Evolutionary conservation across 92 coral and sea anemone species (phyloP).

Genomic region (Scolanthus callimorphus): DNA sequence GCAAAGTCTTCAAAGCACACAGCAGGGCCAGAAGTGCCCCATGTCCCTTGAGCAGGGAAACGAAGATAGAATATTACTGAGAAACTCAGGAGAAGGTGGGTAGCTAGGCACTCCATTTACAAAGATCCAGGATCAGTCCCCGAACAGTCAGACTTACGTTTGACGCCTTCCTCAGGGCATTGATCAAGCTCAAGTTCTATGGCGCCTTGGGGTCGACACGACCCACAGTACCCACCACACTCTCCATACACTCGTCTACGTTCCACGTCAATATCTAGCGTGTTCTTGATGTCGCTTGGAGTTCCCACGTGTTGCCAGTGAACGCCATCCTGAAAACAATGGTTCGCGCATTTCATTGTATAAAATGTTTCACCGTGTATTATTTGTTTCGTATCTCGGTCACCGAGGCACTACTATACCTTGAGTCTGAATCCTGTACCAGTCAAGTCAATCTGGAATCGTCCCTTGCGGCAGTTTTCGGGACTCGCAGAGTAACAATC

Average conservation of each 20-base stretch:
- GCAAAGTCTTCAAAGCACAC: no score
- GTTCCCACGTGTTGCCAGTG: constrained; percentile 80
- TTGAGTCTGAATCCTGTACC: constrained; percentile 80
- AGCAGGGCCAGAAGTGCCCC: no score
- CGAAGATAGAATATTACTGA: no score
- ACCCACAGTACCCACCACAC: constrained; percentile 97
- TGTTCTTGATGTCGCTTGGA: constrained; percentile 69
- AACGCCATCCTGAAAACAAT: constrained; percentile 50
- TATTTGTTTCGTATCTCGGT: no score
- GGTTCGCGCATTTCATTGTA: neutral
- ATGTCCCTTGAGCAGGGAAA: no score
- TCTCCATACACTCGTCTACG: constrained; percentile 65
- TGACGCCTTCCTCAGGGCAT: constrained; percentile 71
- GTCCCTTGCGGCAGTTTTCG: constrained; percentile 85
- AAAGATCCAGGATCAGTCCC: no score
- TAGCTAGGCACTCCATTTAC: no score
- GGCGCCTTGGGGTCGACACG: constrained; percentile 62
- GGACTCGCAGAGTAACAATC: constrained; percentile 87
- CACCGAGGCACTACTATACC: no score
- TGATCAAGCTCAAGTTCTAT: constrained; percentile 52
- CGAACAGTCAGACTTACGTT: no score
- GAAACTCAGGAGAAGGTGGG: no score
- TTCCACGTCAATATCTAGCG: constrained; percentile 54
- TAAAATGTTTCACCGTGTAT: neutral
- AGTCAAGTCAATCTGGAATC: constrained; percentile 73